These are phyloP conservation scores for Hirtodrosophila cameraria DNA, from an alignment of 2,888 invertebrate species.

Conservation along the genomic window DNA sequence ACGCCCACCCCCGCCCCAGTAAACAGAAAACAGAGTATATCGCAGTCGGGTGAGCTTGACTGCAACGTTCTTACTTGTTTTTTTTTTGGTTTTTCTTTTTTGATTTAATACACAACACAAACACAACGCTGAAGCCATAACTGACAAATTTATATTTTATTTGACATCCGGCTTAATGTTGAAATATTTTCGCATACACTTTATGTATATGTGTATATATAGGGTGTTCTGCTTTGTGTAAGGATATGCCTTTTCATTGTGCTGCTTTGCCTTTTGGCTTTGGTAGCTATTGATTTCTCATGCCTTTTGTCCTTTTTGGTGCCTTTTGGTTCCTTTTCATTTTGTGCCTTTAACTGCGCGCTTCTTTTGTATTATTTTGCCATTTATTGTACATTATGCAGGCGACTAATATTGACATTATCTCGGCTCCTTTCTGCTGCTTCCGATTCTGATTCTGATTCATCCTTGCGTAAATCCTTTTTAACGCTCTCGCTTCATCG, in stretches of 20 bases:
- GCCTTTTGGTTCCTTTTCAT: conserved; percentile 23
- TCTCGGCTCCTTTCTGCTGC: conserved; percentile 62
- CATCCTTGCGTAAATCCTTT: conserved; percentile 53
- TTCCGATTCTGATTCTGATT: too few relatives aligned
- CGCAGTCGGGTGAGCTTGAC: too few relatives aligned
- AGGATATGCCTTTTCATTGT: conserved; percentile 44
- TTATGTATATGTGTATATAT: too few relatives aligned
- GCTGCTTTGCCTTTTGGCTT: conserved; percentile 47
- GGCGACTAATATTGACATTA: conserved; percentile 82
- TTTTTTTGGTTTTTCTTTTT: conserved; percentile 23
- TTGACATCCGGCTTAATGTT: conserved; percentile 70
- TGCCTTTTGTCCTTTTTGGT: conserved; percentile 50
- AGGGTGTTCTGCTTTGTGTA: conserved; percentile 18
- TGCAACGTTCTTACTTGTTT: too few relatives aligned
- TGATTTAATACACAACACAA: conserved; percentile 35
- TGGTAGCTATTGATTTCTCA: conserved; percentile 67
- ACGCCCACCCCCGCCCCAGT: too few relatives aligned
- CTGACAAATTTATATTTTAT: conserved; percentile 81
- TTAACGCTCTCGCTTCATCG: conserved; percentile 32
- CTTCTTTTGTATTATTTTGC: conserved; percentile 75
- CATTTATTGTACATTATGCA: conserved; percentile 81
- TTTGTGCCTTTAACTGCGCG: conserved; percentile 33
- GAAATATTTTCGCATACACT: conserved; percentile 61
- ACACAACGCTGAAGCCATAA: conserved; percentile 58
- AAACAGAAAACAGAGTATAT: too few relatives aligned